Evolutionary conservation across 2,888 invertebrate species (phyloP).

Genomic region (Drosophila multiciliata): DNA sequence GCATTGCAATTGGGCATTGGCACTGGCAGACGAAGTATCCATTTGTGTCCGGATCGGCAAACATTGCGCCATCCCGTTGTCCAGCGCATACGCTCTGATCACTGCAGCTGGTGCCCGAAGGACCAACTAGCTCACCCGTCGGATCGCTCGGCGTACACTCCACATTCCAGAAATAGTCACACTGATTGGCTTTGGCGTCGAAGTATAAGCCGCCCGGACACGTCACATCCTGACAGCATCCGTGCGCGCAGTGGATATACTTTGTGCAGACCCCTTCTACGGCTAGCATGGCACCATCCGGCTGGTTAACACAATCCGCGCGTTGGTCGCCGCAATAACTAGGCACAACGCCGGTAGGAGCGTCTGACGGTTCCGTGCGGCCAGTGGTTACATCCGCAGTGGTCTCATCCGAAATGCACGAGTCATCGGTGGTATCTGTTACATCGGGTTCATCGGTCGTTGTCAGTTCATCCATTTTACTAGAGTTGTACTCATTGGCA

Average conservation of each 20-base stretch:
- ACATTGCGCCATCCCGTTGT: slow-evolving; percentile 40
- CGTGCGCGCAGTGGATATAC: slow-evolving; percentile 64
- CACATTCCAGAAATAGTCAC: slow-evolving; percentile 69
- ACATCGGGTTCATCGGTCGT: slow-evolving; percentile 27
- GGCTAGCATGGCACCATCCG: slow-evolving; percentile 18
- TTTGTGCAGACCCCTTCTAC: slow-evolving; percentile 59
- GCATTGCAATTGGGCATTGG: slow-evolving; percentile 63
- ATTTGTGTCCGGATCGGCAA: slow-evolving; percentile 47
- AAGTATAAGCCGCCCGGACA: slow-evolving; percentile 76
- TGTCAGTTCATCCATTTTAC: not conserved
- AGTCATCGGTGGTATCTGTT: slow-evolving; percentile 4
- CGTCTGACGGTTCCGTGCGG: slow-evolving; percentile 3
- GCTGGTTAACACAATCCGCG: slow-evolving; percentile 31
- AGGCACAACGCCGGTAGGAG: slow-evolving; percentile 23
- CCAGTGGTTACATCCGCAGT: slow-evolving; percentile 2
- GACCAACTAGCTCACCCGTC: slow-evolving; percentile 43
- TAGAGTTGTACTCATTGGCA: slow-evolving; percentile 46
- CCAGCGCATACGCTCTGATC: slow-evolving; percentile 43
- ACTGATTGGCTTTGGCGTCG: slow-evolving; percentile 33
- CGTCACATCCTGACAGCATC: slow-evolving; percentile 40
- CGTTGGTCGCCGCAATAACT: slow-evolving; percentile 42
- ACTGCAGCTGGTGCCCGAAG: slow-evolving; percentile 64
- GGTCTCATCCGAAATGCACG: not conserved
- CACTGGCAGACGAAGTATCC: slow-evolving; percentile 65
- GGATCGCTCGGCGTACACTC: slow-evolving; percentile 46